Evolutionary conservation across 2,113 vertebrate species (phyloP), one percentile per base, ranked within the genome.

Genomic region (Ammodytes dubius): DNA sequence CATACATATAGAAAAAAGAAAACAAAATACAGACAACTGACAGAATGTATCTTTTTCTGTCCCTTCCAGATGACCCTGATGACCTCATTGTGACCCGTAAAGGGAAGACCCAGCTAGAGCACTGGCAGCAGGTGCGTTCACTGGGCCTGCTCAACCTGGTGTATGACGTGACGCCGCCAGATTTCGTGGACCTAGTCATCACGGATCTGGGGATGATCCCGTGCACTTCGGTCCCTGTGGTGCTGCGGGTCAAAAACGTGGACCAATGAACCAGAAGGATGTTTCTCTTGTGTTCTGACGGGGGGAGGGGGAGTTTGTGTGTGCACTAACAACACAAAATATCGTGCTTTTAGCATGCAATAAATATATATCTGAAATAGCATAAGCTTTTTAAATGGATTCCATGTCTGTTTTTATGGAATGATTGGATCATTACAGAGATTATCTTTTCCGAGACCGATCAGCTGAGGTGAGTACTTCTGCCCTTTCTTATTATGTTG

Each of bases 141-240:
- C 83, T 99, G 1, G 96, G 96, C 39, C 95, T 99, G 45, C 95
- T 99, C 46, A 99, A 99, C 92, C 87, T 99, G 77, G 98, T 99
- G 60, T 99, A 99, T 0, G 98, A 99, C 0, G 98, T 99, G 71
- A 99, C 98, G 0, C 98, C 98, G 0, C 97, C 98, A 0, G 98
- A 99, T 67, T 96, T 99, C 7, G 98, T 99, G 86, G 98, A 99
- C 60, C 93, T 99, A 80, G 98, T 99, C 88, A 99, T 99, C 95
- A 99, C 98, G 0, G 98, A 99, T 81, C 91, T 99, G 88, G 98
- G 98, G 59, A 99, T 99, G 98, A 99, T 99, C 84, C 98, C 98
- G 6, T 99, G 98, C 92, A 99, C 97, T 47, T 99, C 98, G 0
- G 98, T 99, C 50, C 98, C 98, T 2, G 98, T 99, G 3, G 97